These are phyloP conservation scores for Melanargia galathea DNA, from an alignment of 2,888 invertebrate genomes.

Conservation along the genomic window DNA sequence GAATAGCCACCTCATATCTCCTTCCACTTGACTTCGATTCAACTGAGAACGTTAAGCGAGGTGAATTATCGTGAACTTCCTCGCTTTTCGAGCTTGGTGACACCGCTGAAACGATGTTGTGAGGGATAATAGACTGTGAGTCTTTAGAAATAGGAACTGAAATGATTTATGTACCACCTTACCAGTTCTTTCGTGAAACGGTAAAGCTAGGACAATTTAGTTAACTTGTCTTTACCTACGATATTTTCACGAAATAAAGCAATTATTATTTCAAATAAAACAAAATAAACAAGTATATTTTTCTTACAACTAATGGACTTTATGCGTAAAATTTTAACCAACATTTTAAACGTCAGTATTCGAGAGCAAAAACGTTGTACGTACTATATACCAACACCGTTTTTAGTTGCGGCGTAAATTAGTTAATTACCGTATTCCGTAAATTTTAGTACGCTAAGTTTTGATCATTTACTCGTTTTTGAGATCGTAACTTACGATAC, in stretches of 20 bases:
- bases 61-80: constrained; percentile 21
- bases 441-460: not conserved
- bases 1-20: constrained; percentile 64
- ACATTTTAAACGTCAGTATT: too few relatives aligned
- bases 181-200: not conserved
- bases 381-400: too few relatives aligned
- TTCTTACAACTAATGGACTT: too few relatives aligned
- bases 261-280: too few relatives aligned
- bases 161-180: not conserved
- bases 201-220: not conserved
- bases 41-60: constrained; percentile 37
- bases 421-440: not conserved
- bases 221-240: too few relatives aligned
- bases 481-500: not conserved
- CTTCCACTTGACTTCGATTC: constrained; percentile 43
- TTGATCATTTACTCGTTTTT: constrained; percentile 3
- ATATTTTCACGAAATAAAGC: too few relatives aligned
- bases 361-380: too few relatives aligned
- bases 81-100: constrained; percentile 9
- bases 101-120: constrained; percentile 2
- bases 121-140: not conserved
- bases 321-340: too few relatives aligned
- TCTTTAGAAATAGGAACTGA: not conserved
- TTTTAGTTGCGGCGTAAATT: too few relatives aligned
- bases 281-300: too few relatives aligned